These are phyloP conservation scores for Actinemys pallida DNA, from an alignment of 2,113 vertebrate species.

Conservation along the genomic window DNA sequence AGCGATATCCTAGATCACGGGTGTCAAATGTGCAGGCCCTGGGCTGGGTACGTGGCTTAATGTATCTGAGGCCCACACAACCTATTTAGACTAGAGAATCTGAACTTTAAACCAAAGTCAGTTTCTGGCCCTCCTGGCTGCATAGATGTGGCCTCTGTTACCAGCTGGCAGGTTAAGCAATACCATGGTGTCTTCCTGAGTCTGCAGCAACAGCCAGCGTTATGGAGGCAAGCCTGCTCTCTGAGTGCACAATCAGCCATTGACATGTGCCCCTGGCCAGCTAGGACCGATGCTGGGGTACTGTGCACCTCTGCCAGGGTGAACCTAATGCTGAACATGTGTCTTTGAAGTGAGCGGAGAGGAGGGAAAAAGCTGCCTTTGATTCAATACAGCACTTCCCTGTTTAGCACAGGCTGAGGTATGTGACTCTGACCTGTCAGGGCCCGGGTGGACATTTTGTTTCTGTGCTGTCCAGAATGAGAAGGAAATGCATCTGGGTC, in stretches of 20 bases:
- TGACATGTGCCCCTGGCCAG: no score
- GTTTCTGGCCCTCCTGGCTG: no score
- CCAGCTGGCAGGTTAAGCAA: no score
- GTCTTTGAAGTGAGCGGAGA: not conserved
- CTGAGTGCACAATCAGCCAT: no score
- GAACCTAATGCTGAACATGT: not conserved
- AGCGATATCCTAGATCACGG: not conserved
- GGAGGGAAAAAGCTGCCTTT: not conserved
- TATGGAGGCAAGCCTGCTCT: no score
- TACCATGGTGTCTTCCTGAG: no score
- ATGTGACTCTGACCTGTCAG: not conserved
- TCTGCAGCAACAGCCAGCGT: no score
- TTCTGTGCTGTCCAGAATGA: not conserved
- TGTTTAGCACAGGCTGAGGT: not conserved
- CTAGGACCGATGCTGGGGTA: no score
- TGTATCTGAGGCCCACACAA: not conserved
- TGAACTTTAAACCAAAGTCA: not conserved
- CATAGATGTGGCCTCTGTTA: no score
- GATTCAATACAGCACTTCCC: not conserved
- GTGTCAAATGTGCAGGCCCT: not conserved
- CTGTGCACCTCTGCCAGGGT: no score
- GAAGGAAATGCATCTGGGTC: not conserved
- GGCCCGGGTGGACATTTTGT: not conserved
- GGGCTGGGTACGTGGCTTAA: not conserved
- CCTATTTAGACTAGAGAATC: not conserved